These are phyloP conservation scores for Caenorhabditis plicata DNA, from an alignment of 2,888 invertebrate genomes.

Conservation along the genomic window DNA sequence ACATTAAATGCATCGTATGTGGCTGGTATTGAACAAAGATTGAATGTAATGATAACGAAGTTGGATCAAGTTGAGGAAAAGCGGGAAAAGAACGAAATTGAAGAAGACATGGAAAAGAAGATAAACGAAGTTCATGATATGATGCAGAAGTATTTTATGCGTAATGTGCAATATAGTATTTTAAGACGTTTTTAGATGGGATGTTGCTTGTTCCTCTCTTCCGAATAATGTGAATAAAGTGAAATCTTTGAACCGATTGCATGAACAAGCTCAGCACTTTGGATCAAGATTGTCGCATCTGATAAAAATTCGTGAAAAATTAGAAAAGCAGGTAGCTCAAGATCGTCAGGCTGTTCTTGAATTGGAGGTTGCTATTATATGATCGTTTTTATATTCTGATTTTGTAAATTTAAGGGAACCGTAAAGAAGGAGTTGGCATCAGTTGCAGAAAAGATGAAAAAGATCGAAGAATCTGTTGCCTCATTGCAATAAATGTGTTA, in stretches of 20 bases:
- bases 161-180: not conserved
- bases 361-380: constrained; percentile 8
- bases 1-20: constrained; percentile 41
- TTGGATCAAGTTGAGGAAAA: constrained; percentile 39
- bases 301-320: constrained; percentile 37
- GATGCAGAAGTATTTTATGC: constrained; percentile 28
- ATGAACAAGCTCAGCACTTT: constrained; percentile 50
- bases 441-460: constrained; percentile 25
- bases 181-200: constrained; percentile 28
- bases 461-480: constrained; percentile 17
- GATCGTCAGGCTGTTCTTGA: constrained; percentile 24
- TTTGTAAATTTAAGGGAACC: constrained; percentile 8
- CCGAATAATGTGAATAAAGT: constrained; percentile 47
- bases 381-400: not conserved
- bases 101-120: constrained; percentile 36
- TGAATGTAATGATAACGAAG: constrained; percentile 40
- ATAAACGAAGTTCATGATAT: constrained; percentile 36
- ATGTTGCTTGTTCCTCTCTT: constrained; percentile 38
- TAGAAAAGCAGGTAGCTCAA: constrained; percentile 41
- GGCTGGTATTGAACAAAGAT: constrained; percentile 38
- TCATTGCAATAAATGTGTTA: constrained; percentile 10
- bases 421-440: constrained; percentile 26
- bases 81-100: constrained; percentile 31
- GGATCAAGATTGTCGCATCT: constrained; percentile 38
- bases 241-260: constrained; percentile 40